Evolutionary conservation across 1,140 invertebrate genomes (phyloP), one percentile per base, ranked within the genome.

Genomic region (Drosophila triauraria): DNA sequence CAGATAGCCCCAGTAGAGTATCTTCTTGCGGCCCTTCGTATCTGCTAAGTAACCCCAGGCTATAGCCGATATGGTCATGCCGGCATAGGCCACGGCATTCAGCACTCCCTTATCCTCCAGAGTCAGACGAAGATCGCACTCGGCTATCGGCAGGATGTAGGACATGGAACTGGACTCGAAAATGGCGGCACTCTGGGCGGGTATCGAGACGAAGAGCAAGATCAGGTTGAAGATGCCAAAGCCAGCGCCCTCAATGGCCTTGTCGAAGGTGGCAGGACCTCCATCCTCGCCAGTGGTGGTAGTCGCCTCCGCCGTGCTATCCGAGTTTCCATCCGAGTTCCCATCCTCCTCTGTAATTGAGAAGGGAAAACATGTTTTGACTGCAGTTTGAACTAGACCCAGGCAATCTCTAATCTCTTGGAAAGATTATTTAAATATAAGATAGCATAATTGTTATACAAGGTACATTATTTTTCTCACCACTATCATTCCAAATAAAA

Each of bases 11-110:
- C 94, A 95, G 27, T 96, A 93, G 30, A 98, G 93, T 42, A 97
- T 94, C 48, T 94, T 94, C 60, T 94, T 94, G 12, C 97, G 94
- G 1, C 97, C 97, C 30, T 95, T 93, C 0, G 95, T 95, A 85
- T 98, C 97, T 0, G 96, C 96, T 8, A 97, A 82, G 68, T 96
- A 97, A 4, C 97, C 97, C 97, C 97, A 98, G 17, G 97, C 78
- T 81, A 97, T 95, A 0, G 96, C 96, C 51, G 97, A 97, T 0
- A 95, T 93, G 74, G 97, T 95, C 97, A 97, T 98, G 51, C 97
- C 97, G 95, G 87, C 93, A 91, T 96, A 97, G 27, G 94, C 94
- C 46, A 95, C 94, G 1, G 95, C 95, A 67, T 95, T 96, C 0
- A 96, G 85, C 4, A 95, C 93, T 2, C 96, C 96, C 93, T 96